Evolutionary conservation across 2,888 invertebrate genomes (phyloP), one percentile per base, ranked within the genome.

Genomic region (Sarcophaga subvicina): DNA sequence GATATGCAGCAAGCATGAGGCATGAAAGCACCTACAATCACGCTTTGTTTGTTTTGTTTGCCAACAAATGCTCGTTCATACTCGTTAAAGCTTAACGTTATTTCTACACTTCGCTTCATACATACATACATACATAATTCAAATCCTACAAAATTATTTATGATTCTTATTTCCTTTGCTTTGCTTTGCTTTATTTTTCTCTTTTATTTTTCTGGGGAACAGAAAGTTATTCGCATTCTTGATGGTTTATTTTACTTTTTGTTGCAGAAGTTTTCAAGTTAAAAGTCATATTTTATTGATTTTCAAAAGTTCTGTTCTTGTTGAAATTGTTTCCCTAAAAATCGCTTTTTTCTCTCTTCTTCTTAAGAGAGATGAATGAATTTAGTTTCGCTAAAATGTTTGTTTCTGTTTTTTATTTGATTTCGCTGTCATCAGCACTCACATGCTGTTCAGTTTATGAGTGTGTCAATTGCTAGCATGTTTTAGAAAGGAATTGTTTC

Each of bases 101-200:
- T 81, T 75, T 54, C 11, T 59, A 22, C n/a, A n/a, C 47, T 12
- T 20, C 22, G 37, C 54, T 82, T 60, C 49, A 66, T 71, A 64
- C 37, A 37, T 37, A 37, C 37, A n/a, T n/a, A n/a, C n/a, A 1
- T 27, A 27, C 27, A 37, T 37, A 66, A 77, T 77, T 66, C 22
- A 60, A 60, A 77, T 77, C 66, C 47, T 54, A 47, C 17, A 47
- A 72, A 47, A 72, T 70, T 77, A 78, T 78, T 67, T 73, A 63
- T 70, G 37, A 37, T 37, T 37, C 37, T 2, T 37, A 37, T 37
- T 37, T 8, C 8, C 6, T 75, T 62, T 67, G 63, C 45, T 2
- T 66, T 12, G 75, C 6, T 54, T 12, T 45, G 12, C n/a, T 59
- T 45, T 66, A 37, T 11, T 8, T 69, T 47, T 37, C 4, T 47